Percentiles rank a stretch among this genome's conserved stretches.
Evolutionary conservation across 2,113 vertebrate genomes (phyloP).

Genomic region (Phrynocephalus versicolor): DNA sequence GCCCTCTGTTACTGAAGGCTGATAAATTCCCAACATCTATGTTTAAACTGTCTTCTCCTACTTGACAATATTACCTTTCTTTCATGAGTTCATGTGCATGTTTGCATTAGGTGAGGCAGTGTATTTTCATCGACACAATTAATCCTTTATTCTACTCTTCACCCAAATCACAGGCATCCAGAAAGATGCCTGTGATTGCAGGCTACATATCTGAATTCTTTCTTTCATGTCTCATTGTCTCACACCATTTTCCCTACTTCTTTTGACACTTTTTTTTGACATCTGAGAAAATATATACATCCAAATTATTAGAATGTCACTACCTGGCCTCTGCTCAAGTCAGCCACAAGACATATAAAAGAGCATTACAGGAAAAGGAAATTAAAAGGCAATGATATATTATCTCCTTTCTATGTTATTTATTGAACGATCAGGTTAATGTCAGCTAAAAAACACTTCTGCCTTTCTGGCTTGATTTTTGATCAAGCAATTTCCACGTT

Average conservation of each 20-base stretch:
- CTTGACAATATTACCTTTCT: not conserved
- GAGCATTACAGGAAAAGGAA: conserved; percentile 37
- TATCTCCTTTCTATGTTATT: conserved; percentile 27
- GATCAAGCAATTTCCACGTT: conserved; percentile 29
- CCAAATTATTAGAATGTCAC: conserved; percentile 30
- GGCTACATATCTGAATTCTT: conserved; percentile 19
- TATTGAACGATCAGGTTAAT: conserved; percentile 28
- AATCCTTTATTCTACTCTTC: conserved; percentile 8
- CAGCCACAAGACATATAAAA: conserved; percentile 37
- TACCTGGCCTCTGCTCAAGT: conserved; percentile 33
- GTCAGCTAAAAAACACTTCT: conserved; percentile 37
- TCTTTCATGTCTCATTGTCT: conserved; percentile 40
- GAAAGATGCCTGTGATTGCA: conserved; percentile 10
- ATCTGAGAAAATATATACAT: conserved; percentile 39
- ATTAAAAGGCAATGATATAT: conserved; percentile 39
- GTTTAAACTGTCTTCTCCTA: conserved; percentile 3
- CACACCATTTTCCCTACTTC: conserved; percentile 39
- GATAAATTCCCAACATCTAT: conserved; percentile 13
- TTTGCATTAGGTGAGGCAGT: conserved; percentile 22
- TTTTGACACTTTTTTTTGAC: conserved; percentile 49
- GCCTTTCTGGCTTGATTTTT: conserved; percentile 39
- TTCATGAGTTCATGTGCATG: not conserved
- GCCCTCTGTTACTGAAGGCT: not conserved
- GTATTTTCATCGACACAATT: conserved; percentile 16
- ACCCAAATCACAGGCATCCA: conserved; percentile 3